Conservation (phyloP, 2,888 invertebrate species). For the Eupithecia vulgata region DNA sequence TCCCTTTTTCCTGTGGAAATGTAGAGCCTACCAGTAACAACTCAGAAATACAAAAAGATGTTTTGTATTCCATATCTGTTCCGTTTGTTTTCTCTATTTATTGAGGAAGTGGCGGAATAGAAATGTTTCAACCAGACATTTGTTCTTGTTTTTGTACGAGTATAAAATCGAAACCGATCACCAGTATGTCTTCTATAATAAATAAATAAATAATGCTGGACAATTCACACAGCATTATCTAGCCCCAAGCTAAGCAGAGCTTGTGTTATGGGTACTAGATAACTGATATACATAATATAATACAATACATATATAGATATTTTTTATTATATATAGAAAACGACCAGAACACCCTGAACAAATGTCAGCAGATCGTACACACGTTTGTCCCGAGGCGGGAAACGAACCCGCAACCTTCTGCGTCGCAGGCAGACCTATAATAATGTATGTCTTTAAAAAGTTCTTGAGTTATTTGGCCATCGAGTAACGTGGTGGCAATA, state of each 20-base stretch:
- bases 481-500: background rate
- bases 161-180: conserved; percentile 4
- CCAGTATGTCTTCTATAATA: background rate
- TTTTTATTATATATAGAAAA: too few relatives aligned
- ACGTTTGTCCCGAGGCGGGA: too few relatives aligned
- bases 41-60: conserved; percentile 18
- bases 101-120: conserved; percentile 16
- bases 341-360: too few relatives aligned
- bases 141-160: conserved; percentile 9
- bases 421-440: too few relatives aligned
- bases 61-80: conserved; percentile 21
- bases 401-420: too few relatives aligned
- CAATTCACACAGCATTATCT: too few relatives aligned
- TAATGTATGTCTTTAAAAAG: background rate
- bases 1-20: conserved; percentile 15
- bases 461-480: background rate
- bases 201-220: too few relatives aligned
- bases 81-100: conserved; percentile 24
- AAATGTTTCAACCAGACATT: conserved; percentile 15
- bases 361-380: too few relatives aligned
- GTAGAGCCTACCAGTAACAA: conserved; percentile 17
- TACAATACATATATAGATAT: too few relatives aligned
- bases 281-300: too few relatives aligned
- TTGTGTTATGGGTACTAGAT: too few relatives aligned
- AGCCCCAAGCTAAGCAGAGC: too few relatives aligned